Base-by-base conservation (phyloP, 2,888 invertebrate species). In the Julus scanicus region DNA sequence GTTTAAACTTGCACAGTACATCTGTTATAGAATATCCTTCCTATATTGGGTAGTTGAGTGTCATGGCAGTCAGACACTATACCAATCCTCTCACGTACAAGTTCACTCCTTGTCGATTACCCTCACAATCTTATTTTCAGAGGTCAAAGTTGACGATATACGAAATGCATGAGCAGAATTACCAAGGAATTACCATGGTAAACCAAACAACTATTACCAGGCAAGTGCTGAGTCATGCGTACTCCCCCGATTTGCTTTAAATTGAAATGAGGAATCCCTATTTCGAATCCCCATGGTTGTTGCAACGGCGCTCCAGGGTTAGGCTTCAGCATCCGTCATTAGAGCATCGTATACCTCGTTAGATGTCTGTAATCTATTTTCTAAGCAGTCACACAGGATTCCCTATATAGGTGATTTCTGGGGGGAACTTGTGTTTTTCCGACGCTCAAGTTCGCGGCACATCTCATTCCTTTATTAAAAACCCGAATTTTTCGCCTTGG, bases 241-340 rank as follows among this genome's bases (percentile, higher is more conserved):
- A 63, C 15, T 13, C n/a, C 5, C 63, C 63, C 20, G n/a, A 63
- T 44, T 44, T 44, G n/a, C 63, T 63, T 63, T 20, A 20, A 44
- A 44, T 63, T 63, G 17, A 63, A 63, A 63, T n/a, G 20, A n/a
- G n/a, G 63, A 20, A n/a, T n/a, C 4, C n/a, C 8, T 5, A 15
- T 53, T 29, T 53, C 13, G 15, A 53, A 53, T 17, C 53, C 53
- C 49, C 49, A 49, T 13, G 49, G 11, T 13, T 13, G 49, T 9
- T 13, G 49, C 49, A 53, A 63, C 20, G n/a, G 20, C 63, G 63
- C 63, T 63, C 6, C 63, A 63, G 63, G 63, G 63, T 20, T 20
- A 8, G 63, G 20, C 63, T 63, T 63, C 20, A 53, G 63, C 63
- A 53, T 63, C 63, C 63, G 63, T 63, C 63, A 63, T 63, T 63